Evolutionary conservation across 2,113 vertebrate species (phyloP).

Genomic region (Leucosticte australis): DNA sequence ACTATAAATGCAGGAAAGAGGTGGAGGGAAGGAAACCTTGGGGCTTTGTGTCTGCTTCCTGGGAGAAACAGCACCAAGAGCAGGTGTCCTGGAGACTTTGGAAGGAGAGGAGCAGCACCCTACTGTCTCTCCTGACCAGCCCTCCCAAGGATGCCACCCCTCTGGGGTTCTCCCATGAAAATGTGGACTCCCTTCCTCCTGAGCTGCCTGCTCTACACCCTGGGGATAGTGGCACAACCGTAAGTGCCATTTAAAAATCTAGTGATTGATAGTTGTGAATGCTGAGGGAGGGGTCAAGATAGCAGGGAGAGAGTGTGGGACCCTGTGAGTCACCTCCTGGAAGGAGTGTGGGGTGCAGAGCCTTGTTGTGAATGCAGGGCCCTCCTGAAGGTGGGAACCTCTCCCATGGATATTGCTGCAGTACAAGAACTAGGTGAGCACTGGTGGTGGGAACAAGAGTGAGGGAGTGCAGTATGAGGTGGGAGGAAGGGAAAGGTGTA

Average conservation of each 20-base stretch:
- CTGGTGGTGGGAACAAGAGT: background rate
- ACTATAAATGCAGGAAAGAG: constrained; percentile 34
- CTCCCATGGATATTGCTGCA: rapidly evolving
- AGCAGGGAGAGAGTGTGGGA: background rate
- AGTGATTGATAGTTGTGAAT: background rate
- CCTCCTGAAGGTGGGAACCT: background rate
- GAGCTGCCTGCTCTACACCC: background rate
- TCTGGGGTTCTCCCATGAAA: background rate
- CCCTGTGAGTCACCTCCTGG: background rate
- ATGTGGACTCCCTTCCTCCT: constrained; percentile 34
- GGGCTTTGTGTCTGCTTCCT: background rate
- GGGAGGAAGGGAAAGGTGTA: background rate
- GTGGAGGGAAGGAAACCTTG: background rate
- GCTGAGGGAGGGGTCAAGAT: background rate
- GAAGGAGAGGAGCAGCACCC: background rate
- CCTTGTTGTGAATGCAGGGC: background rate
- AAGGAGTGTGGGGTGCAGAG: background rate
- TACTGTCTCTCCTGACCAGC: background rate
- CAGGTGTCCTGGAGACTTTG: background rate
- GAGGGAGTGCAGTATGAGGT: background rate
- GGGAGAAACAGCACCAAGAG: background rate
- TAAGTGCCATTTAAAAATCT: constrained; percentile 2
- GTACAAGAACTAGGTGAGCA: background rate
- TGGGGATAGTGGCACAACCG: constrained; percentile 21
- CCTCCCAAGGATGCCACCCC: background rate